Evolutionary conservation across 2,113 vertebrate genomes (phyloP).

Genomic region (Nanorana parkeri): DNA sequence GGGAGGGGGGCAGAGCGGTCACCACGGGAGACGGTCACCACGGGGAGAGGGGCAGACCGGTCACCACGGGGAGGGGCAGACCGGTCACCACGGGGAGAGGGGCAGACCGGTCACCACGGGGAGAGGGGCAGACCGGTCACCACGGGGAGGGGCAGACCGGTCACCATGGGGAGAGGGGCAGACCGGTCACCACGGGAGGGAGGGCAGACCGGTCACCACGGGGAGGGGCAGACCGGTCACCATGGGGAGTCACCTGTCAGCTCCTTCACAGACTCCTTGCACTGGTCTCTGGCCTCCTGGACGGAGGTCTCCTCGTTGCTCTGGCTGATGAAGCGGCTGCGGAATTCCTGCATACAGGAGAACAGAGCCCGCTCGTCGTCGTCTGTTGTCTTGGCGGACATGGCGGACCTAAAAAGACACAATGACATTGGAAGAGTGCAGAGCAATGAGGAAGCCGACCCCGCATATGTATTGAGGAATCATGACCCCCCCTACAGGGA

Average conservation of each 20-base stretch:
- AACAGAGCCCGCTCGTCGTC: constrained; percentile 23
- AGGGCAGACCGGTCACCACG: no score
- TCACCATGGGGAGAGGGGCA: no score
- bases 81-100: no score
- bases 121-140: background rate
- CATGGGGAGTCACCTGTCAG: background rate
- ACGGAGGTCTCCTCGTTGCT: background rate
- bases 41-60: background rate
- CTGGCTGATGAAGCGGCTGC: background rate
- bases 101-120: background rate
- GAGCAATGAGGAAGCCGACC: background rate
- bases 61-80: background rate
- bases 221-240: background rate
- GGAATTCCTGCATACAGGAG: constrained; percentile 35
- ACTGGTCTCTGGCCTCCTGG: constrained; percentile 2
- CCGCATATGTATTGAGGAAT: no score
- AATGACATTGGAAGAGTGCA: no score
- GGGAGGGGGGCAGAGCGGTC: no score
- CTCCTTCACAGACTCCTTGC: constrained; percentile 9
- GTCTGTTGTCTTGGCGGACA: background rate
- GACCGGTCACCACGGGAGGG: no score
- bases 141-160: background rate
- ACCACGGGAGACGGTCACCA: no score
- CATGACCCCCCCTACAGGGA: no score
- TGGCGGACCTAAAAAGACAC: background rate